Evolutionary conservation across 2,888 invertebrate species (phyloP).

Genomic region (Caenorhabditis sinica): DNA sequence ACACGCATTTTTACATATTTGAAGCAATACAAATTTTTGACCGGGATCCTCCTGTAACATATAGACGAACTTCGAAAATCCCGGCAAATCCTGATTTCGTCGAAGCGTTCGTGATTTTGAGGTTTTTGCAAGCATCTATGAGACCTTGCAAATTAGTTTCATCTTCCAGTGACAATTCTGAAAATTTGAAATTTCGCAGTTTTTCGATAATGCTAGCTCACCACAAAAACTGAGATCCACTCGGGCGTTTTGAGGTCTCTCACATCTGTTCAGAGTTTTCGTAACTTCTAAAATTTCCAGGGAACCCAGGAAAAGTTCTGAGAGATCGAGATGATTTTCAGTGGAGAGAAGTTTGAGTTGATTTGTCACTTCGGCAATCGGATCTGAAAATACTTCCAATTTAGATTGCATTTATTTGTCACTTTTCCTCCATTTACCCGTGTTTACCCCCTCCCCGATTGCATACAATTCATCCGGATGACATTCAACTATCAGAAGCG

Average conservation of each 20-base stretch:
- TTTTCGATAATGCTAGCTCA: background rate
- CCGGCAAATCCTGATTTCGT: slow-evolving; percentile 31
- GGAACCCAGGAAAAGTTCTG: slow-evolving; percentile 16
- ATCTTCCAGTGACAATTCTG: slow-evolving; percentile 20
- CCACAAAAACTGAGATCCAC: slow-evolving; percentile 26
- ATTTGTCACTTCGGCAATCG: slow-evolving; percentile 36
- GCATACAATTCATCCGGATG: slow-evolving; percentile 45
- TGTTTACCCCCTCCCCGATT: background rate
- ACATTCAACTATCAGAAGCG: slow-evolving; percentile 45
- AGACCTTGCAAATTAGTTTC: slow-evolving; percentile 21
- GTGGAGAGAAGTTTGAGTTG: slow-evolving; percentile 31
- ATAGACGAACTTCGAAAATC: slow-evolving; percentile 24
- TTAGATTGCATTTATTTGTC: too few relatives aligned
- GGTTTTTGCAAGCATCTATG: slow-evolving; percentile 3
- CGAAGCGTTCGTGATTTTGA: background rate
- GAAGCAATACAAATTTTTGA: too few relatives aligned
- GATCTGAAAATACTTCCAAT: slow-evolving; percentile 30
- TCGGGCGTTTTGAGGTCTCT: slow-evolving; percentile 9
- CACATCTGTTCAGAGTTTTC: slow-evolving; percentile 22
- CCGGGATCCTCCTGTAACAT: too few relatives aligned
- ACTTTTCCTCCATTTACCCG: background rate
- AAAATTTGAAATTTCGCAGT: background rate
- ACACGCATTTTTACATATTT: too few relatives aligned
- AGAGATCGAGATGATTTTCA: slow-evolving; percentile 24
- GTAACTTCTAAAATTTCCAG: slow-evolving; percentile 26